A percentile compares a stretch with the other conserved stretches of the same genome.
Conservation (phyloP, 2,113 vertebrate species). For the Blennius ocellaris region DNA sequence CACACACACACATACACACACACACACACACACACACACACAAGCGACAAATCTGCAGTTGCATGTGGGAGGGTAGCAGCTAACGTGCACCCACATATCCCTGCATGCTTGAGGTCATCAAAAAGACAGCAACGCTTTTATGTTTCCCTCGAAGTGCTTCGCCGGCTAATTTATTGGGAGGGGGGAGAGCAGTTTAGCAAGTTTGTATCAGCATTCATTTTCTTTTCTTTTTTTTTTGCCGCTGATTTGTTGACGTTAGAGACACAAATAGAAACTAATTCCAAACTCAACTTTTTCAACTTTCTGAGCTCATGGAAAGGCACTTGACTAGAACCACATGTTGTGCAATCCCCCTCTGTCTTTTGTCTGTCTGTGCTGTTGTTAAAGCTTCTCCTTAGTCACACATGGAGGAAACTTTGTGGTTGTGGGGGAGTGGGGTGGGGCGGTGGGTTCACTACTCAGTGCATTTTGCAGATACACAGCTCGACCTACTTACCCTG, state of each 20-base stretch:
- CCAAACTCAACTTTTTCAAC: conserved; percentile 34
- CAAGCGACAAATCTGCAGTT: conserved; percentile 40
- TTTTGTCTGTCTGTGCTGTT: conserved; percentile 49
- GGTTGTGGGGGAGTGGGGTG: no score
- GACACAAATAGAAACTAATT: not conserved
- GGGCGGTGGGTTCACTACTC: conserved; percentile 23
- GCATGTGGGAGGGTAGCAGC: not conserved
- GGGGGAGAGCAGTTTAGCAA: conserved; percentile 4
- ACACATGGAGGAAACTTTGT: conserved; percentile 23
- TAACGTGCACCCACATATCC: conserved; percentile 1
- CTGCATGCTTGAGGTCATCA: conserved; percentile 10
- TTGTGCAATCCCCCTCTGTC: conserved; percentile 24
- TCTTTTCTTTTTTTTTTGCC: conserved; percentile 27
- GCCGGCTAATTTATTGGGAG: not conserved
- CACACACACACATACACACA: no score
- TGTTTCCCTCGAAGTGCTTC: conserved; percentile 17
- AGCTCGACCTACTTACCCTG: conserved; percentile 72
- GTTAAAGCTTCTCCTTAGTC: conserved; percentile 54
- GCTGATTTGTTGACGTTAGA: not conserved
- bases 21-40: conserved; percentile 11
- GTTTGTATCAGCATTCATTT: not conserved
- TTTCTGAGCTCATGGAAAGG: conserved; percentile 43
- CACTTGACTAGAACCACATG: conserved; percentile 55
- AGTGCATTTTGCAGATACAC: conserved; percentile 33
- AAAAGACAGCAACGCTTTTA: not conserved